Conservation (phyloP, 2,888 invertebrate species). For the Antitype chi region DNA sequence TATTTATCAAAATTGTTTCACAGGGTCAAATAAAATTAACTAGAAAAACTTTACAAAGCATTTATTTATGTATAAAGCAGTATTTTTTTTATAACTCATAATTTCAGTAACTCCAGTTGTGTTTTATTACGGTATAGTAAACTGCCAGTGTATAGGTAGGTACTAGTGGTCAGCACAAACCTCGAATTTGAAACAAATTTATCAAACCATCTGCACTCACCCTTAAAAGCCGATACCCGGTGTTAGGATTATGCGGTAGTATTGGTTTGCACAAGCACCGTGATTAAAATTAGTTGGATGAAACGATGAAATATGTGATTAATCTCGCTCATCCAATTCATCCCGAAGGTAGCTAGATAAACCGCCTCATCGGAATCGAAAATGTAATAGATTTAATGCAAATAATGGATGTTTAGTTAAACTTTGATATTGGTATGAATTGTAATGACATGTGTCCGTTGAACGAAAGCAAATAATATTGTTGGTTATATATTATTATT, state of each 20-base stretch:
- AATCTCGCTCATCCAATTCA: slow-evolving; percentile 34
- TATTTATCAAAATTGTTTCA: no score
- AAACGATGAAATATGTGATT: slow-evolving; percentile 50
- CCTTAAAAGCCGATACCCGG: slow-evolving; percentile 39
- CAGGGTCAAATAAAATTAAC: no score
- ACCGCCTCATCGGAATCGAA: slow-evolving; percentile 1
- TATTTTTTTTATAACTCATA: neutral
- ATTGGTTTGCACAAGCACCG: slow-evolving; percentile 50
- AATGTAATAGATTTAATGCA: slow-evolving; percentile 36
- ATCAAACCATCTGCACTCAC: neutral
- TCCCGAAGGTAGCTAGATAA: slow-evolving; percentile 19
- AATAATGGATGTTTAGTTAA: slow-evolving; percentile 18
- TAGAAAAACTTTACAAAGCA: no score
- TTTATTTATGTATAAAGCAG: no score
- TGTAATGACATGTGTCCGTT: slow-evolving; percentile 19
- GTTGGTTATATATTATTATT: slow-evolving; percentile 1
- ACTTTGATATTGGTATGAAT: slow-evolving; percentile 22
- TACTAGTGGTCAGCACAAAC: neutral
- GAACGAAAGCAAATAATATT: slow-evolving; percentile 11
- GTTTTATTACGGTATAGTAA: neutral
- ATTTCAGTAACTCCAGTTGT: neutral
- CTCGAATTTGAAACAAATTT: neutral
- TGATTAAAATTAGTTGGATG: slow-evolving; percentile 65
- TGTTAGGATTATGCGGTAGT: slow-evolving; percentile 50
- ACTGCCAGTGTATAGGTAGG: neutral